Evolutionary conservation across 2,888 invertebrate species (phyloP).

Genomic region (Ophion ellenae): DNA sequence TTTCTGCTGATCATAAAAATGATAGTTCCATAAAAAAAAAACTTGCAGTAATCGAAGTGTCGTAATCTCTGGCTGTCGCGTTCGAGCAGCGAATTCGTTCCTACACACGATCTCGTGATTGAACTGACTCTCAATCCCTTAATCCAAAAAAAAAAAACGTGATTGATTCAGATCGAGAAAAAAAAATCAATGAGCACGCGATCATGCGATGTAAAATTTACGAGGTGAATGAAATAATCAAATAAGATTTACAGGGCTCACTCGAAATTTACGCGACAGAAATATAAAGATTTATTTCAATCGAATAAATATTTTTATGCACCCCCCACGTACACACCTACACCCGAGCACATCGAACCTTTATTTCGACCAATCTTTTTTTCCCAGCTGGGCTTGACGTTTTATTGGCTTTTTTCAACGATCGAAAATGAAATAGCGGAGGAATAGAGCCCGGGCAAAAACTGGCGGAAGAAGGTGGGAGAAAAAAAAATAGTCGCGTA

Average conservation of each 20-base stretch:
- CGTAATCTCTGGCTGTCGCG: neutral
- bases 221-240: neutral
- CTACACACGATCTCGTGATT: neutral
- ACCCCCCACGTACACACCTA: neutral
- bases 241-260: slow-evolving; percentile 14
- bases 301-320: slow-evolving; percentile 15
- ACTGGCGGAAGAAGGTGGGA: slow-evolving; percentile 12
- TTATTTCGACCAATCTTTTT: slow-evolving; percentile 28
- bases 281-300: slow-evolving; percentile 34
- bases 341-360: slow-evolving; percentile 1
- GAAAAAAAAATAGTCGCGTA: slow-evolving; percentile 1
- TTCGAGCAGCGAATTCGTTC: neutral
- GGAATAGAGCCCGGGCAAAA: slow-evolving; percentile 22
- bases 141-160: neutral
- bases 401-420: slow-evolving; percentile 32
- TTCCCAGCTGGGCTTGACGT: slow-evolving; percentile 30
- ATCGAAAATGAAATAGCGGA: slow-evolving; percentile 38
- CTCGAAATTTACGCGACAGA: slow-evolving; percentile 18
- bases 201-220: slow-evolving; percentile 3
- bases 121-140: neutral
- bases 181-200: neutral
- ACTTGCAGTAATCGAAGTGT: neutral
- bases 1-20: no score
- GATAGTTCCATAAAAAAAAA: neutral
- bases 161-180: neutral